Evolutionary conservation across 2,113 vertebrate genomes (phyloP).

Genomic region (Sorex fumeus): DNA sequence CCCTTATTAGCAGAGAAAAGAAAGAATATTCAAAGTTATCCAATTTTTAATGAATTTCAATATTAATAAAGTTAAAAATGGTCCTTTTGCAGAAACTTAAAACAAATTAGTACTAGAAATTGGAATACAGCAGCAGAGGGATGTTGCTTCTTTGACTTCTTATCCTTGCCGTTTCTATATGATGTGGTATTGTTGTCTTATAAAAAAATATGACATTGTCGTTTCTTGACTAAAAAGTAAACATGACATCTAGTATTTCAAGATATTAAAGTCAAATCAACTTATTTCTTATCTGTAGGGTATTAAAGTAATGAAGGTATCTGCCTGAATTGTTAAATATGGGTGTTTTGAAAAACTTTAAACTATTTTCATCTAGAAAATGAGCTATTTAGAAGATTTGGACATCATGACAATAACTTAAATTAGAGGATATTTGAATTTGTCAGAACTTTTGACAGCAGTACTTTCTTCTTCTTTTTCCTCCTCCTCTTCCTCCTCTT

Average conservation of each 20-base stretch:
- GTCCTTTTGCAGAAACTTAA: constrained; percentile 14
- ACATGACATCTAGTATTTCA: background rate
- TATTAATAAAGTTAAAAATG: background rate
- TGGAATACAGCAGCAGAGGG: background rate
- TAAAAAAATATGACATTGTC: too few species aligned
- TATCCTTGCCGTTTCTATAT: too few species aligned
- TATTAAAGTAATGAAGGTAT: background rate
- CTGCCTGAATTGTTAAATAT: background rate
- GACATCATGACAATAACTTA: background rate
- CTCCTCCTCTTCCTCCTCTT: too few species aligned
- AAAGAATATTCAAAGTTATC: background rate
- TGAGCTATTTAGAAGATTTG: background rate
- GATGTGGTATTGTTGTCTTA: too few species aligned
- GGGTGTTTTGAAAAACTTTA: background rate
- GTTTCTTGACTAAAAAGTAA: too few species aligned
- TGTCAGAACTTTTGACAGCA: background rate
- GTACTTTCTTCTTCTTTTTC: too few species aligned
- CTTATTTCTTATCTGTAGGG: background rate
- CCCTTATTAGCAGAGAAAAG: background rate
- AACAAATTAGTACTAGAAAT: background rate
- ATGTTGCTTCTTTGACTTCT: background rate
- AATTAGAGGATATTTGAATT: background rate
- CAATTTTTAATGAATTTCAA: constrained; percentile 5
- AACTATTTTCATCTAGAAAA: background rate
- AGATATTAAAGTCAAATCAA: background rate